These are phyloP conservation scores for Epirrita christyi DNA, from an alignment of 2,888 invertebrate species.

Conservation along the genomic window DNA sequence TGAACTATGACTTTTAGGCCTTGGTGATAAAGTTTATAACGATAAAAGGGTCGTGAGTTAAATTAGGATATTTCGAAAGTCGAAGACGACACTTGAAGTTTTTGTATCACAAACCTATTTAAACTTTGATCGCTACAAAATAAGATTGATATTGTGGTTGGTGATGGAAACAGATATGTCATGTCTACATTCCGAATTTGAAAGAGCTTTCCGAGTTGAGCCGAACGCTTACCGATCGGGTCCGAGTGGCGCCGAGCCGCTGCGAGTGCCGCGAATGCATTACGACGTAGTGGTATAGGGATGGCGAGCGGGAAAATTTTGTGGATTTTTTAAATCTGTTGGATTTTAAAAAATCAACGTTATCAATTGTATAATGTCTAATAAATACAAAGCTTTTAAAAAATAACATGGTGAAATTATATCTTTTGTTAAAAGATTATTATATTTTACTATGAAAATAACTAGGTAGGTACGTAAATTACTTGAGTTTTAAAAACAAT, in stretches of 20 bases:
- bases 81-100: conserved; percentile 70
- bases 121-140: conserved; percentile 31
- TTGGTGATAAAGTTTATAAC: conserved; percentile 41
- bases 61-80: conserved; percentile 81
- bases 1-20: conserved; percentile 48
- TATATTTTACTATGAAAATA: no score
- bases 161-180: conserved; percentile 65
- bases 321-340: conserved; percentile 7
- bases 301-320: conserved; percentile 55
- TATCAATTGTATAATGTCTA: no score
- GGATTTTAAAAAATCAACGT: no score
- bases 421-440: no score
- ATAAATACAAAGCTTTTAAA: no score
- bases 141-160: conserved; percentile 48
- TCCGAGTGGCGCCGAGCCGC: conserved; percentile 80
- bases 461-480: no score
- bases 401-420: no score
- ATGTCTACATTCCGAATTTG: conserved; percentile 74
- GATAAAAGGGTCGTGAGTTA: conserved; percentile 50
- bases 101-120: conserved; percentile 40
- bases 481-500: no score
- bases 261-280: conserved; percentile 79
- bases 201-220: conserved; percentile 75
- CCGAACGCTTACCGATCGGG: conserved; percentile 82
- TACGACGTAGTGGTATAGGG: conserved; percentile 74